These are phyloP conservation scores for Drosophila nigromelanica DNA, from an alignment of 1,140 invertebrate genomes.

Conservation along the genomic window DNA sequence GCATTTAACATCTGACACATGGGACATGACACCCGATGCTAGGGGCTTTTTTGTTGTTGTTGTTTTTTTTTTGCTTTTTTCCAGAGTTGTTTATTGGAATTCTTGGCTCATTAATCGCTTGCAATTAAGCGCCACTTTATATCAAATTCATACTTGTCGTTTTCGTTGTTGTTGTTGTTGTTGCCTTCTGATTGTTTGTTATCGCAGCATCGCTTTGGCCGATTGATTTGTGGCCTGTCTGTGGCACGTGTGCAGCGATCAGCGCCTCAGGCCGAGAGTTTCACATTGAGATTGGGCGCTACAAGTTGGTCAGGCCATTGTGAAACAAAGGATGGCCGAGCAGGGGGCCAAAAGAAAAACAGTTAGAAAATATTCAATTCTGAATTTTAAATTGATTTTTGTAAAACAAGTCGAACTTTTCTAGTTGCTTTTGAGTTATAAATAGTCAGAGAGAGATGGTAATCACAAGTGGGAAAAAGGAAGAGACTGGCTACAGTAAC, in stretches of 20 bases:
- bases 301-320: constrained; percentile 35
- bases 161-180: constrained; percentile 19
- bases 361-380: constrained; percentile 12
- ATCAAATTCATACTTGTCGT: constrained; percentile 60
- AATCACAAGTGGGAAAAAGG: not conserved
- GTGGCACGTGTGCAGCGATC: constrained; percentile 36
- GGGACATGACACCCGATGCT: constrained; percentile 31
- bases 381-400: not conserved
- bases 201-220: constrained; percentile 15
- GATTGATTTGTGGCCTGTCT: constrained; percentile 47
- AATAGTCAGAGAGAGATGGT: too few relatives aligned
- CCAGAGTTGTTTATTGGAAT: constrained; percentile 42
- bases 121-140: constrained; percentile 79
- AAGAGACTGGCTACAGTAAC: too few relatives aligned
- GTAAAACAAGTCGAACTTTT: not conserved
- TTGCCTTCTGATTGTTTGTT: constrained; percentile 23
- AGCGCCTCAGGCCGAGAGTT: constrained; percentile 3
- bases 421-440: not conserved
- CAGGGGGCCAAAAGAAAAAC: constrained; percentile 11
- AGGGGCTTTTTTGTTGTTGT: constrained; percentile 1
- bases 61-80: not conserved
- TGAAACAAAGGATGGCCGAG: constrained; percentile 15
- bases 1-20: constrained; percentile 63
- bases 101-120: constrained; percentile 77
- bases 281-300: constrained; percentile 17